These are phyloP conservation scores for Bombus waltoni DNA, from an alignment of 1,140 invertebrate species.

Conservation along the genomic window DNA sequence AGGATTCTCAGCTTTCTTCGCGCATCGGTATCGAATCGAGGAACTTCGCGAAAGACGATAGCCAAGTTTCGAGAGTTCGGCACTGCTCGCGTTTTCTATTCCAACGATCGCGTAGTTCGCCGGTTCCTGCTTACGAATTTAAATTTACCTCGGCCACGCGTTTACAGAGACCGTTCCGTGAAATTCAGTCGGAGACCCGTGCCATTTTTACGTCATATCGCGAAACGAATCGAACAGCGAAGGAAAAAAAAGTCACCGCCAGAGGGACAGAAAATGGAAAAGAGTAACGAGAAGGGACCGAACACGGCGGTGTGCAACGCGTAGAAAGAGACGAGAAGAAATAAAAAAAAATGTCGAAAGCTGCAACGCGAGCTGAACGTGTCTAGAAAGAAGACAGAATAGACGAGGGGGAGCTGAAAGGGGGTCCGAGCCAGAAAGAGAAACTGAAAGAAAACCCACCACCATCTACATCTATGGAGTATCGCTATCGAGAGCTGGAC, in stretches of 20 bases:
- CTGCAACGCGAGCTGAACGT: conserved; percentile 48
- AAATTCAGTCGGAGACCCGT: conserved; percentile 7
- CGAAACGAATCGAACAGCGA: conserved; percentile 33
- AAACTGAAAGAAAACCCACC: conserved; percentile 32
- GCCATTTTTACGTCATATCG: conserved; percentile 44
- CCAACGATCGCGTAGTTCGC: conserved; percentile 11
- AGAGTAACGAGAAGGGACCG: not conserved
- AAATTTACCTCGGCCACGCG: conserved; percentile 23
- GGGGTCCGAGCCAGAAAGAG: conserved; percentile 1
- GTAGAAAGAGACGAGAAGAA: not conserved
- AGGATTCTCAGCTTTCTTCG: not conserved
- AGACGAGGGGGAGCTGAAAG: not conserved
- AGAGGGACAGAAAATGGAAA: too few species aligned
- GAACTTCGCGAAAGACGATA: not conserved
- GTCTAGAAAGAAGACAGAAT: conserved; percentile 46
- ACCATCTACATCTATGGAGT: not conserved
- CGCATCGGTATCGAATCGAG: not conserved
- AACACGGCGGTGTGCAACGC: not conserved
- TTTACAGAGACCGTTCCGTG: conserved; percentile 5
- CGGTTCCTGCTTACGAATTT: conserved; percentile 23
- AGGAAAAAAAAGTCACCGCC: not conserved
- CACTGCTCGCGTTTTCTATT: conserved; percentile 20
- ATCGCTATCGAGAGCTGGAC: conserved; percentile 22
- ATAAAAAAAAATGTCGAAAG: conserved; percentile 52
- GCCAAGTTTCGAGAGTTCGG: conserved; percentile 1